Percentiles rank a stretch among this genome's conserved stretches.
phyloP scores from a whole-genome alignment of 1,140 invertebrate genomes.

The Plutomurus gul region DNA sequence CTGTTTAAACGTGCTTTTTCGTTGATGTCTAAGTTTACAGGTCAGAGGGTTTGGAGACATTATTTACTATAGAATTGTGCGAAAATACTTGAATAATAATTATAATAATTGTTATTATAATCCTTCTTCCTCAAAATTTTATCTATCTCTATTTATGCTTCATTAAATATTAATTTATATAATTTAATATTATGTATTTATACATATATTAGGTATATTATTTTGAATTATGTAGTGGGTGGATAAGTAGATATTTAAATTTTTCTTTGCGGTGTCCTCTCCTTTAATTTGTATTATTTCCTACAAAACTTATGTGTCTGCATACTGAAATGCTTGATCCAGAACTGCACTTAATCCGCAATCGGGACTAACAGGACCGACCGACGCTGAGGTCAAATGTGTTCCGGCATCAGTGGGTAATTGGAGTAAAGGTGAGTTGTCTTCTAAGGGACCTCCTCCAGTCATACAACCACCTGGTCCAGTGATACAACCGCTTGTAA shows the following conservation, averaged over 20 bases:
- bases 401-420: slow-evolving; percentile 50
- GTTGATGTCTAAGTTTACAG: too few species aligned
- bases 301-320: slow-evolving; percentile 42
- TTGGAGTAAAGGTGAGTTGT: slow-evolving; percentile 50
- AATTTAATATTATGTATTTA: background rate
- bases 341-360: slow-evolving; percentile 53
- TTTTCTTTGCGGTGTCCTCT: background rate
- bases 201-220: background rate
- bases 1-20: background rate
- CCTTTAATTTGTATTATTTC: background rate
- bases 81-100: slow-evolving; percentile 43
- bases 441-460: slow-evolving; percentile 44
- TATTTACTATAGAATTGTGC: slow-evolving; percentile 40
- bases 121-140: background rate
- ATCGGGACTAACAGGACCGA: slow-evolving; percentile 50
- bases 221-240: background rate
- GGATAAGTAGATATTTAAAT: background rate
- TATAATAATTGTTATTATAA: background rate
- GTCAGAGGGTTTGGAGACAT: too few species aligned
- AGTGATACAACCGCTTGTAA: slow-evolving; percentile 48
- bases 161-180: background rate
- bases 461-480: slow-evolving; percentile 36
- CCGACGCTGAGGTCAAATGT: slow-evolving; percentile 43
- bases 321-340: slow-evolving; percentile 53
- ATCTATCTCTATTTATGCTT: background rate